These are phyloP conservation scores for Noturus placidus DNA, from an alignment of 2,113 vertebrate genomes.

Conservation along the genomic window DNA sequence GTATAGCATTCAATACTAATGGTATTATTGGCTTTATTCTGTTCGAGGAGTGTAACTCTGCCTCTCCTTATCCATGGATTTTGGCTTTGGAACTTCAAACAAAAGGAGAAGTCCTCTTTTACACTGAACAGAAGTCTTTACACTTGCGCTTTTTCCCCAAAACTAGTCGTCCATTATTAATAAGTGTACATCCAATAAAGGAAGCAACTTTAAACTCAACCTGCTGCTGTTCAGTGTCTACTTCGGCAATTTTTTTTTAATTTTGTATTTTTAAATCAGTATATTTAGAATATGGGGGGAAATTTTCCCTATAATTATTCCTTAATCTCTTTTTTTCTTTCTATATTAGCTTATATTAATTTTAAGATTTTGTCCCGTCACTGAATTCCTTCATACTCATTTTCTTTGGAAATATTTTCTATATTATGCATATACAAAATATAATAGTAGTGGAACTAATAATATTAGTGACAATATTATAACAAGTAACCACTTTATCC, in stretches of 20 bases:
- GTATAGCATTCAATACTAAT: not conserved
- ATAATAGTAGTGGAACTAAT: not conserved
- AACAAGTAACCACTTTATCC: not conserved
- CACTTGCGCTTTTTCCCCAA: too few species aligned
- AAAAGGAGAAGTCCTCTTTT: not conserved
- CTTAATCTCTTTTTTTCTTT: not conserved
- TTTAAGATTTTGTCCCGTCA: not conserved
- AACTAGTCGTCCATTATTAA: too few species aligned
- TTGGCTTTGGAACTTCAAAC: not conserved
- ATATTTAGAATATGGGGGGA: not conserved
- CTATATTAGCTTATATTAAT: not conserved
- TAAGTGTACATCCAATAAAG: not conserved
- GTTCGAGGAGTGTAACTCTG: not conserved
- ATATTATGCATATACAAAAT: not conserved
- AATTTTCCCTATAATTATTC: not conserved
- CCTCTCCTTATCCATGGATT: not conserved
- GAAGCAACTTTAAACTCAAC: not conserved
- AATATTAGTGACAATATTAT: not conserved
- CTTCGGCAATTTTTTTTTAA: not conserved
- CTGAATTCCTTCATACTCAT: not conserved
- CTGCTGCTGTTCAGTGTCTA: not conserved
- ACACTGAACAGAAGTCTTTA: too few species aligned
- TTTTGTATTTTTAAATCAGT: not conserved
- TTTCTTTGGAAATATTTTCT: not conserved
- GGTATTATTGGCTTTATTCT: not conserved